A percentile compares a stretch with the other conserved stretches of the same genome.
phyloP scores from a whole-genome alignment of 1,140 invertebrate species.

The Tetramorium simillimum region DNA sequence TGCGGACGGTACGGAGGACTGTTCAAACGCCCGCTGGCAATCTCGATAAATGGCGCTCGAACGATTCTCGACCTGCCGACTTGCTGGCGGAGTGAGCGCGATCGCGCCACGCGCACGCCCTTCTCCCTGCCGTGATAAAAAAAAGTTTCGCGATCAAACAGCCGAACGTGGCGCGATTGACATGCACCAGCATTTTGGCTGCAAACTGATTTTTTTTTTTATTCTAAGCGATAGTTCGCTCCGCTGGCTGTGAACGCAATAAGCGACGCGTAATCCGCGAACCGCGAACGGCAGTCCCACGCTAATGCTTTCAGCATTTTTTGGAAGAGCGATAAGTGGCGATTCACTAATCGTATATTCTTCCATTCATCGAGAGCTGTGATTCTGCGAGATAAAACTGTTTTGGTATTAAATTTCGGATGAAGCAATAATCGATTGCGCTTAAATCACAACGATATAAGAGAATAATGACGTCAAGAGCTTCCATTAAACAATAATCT shows the following conservation, averaged over 20 bases:
- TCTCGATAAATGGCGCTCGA: conserved; percentile 73
- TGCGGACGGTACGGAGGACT: conserved; percentile 56
- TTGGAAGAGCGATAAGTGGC: neutral
- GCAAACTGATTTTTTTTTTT: conserved; percentile 40
- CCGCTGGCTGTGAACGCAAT: conserved; percentile 27
- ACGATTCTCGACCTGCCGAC: conserved; percentile 70
- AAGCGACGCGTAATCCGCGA: conserved; percentile 41
- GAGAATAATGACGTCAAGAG: neutral
- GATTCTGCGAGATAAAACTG: neutral
- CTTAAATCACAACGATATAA: neutral
- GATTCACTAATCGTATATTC: conserved; percentile 24
- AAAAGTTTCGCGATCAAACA: conserved; percentile 59
- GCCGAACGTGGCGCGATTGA: conserved; percentile 52
- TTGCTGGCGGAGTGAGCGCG: conserved; percentile 6
- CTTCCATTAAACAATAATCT: neutral
- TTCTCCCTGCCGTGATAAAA: conserved; percentile 32
- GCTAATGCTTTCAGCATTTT: conserved; percentile 35
- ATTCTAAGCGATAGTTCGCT: conserved; percentile 50
- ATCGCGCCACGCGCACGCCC: neutral
- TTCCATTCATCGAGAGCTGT: neutral
- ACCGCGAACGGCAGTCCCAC: conserved; percentile 9
- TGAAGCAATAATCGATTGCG: neutral
- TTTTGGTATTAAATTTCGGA: neutral
- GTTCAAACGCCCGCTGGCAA: conserved; percentile 70
- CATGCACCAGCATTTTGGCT: conserved; percentile 48